Percentiles rank a stretch among this genome's conserved stretches.
phyloP scores from a whole-genome alignment of 2,797 vertebrate genomes.

The Pyrocephalus nanus region DNA sequence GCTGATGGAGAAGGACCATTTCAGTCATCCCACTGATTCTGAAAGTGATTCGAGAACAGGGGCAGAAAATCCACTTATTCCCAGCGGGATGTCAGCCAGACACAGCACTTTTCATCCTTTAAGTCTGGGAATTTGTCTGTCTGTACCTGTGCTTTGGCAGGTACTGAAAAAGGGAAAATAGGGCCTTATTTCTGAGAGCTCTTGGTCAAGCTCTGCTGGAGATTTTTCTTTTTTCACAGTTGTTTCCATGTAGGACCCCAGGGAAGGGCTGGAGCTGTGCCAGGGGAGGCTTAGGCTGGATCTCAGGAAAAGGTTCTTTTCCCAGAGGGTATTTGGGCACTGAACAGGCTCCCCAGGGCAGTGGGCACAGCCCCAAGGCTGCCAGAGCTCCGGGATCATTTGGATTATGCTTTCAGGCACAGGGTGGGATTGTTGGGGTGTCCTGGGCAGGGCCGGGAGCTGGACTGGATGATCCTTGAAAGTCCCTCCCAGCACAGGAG shows the following conservation, averaged over 20 bases:
- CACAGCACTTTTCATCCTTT: neutral
- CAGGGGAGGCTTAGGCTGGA: rapidly evolving
- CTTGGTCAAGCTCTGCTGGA: neutral
- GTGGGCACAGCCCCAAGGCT: neutral
- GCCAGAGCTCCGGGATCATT: neutral
- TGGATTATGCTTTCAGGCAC: neutral
- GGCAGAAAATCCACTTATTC: neutral
- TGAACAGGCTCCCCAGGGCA: neutral
- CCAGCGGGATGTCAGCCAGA: neutral
- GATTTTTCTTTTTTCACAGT: neutral
- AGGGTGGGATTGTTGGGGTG: neutral
- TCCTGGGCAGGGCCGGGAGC: neutral
- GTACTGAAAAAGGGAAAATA: neutral
- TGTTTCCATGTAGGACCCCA: neutral
- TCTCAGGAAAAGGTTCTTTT: neutral
- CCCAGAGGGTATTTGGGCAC: neutral
- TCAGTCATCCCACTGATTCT: neutral
- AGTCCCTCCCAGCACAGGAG: neutral
- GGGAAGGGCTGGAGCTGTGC: neutral
- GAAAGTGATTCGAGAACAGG: neutral
- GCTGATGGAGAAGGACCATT: neutral
- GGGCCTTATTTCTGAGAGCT: neutral
- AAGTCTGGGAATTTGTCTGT: neutral
- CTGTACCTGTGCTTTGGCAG: neutral
- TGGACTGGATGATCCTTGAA: neutral